A percentile compares a stretch with the other conserved stretches of the same genome.
These are phyloP conservation scores for Porites lutea DNA, from an alignment of 64 coral and sea anemone species.

Conservation along the genomic window DNA sequence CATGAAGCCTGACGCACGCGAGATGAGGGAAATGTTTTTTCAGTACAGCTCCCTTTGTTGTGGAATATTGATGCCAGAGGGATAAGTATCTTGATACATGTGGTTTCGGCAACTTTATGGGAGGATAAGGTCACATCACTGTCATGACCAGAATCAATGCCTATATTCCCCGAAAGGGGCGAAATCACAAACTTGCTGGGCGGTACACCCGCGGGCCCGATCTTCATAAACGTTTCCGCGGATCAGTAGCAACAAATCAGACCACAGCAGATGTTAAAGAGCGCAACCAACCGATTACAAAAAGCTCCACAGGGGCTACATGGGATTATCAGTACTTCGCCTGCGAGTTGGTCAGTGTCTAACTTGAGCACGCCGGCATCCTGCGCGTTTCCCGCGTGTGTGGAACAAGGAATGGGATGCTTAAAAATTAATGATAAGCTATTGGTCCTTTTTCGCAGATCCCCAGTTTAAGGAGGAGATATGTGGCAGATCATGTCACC, in stretches of 20 bases:
- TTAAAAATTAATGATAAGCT: background rate
- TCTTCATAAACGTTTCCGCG: background rate
- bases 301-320: background rate
- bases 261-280: constrained; percentile 11
- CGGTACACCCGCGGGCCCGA: too few species aligned
- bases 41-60: background rate
- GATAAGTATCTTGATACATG: background rate
- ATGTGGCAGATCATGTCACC: background rate
- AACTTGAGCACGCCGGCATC: background rate
- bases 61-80: background rate
- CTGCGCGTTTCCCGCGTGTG: constrained; percentile 11
- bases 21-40: background rate
- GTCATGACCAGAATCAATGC: background rate
- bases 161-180: background rate
- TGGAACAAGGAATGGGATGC: background rate
- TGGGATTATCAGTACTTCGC: background rate
- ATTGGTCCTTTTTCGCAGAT: background rate
- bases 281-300: background rate
- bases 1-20: too few species aligned
- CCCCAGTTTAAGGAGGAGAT: background rate
- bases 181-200: background rate
- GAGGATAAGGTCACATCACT: background rate
- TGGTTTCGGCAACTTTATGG: background rate
- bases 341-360: background rate
- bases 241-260: background rate